phyloP scores from a whole-genome alignment of 2,797 vertebrate genomes.

The Labeo calbasu region DNA sequence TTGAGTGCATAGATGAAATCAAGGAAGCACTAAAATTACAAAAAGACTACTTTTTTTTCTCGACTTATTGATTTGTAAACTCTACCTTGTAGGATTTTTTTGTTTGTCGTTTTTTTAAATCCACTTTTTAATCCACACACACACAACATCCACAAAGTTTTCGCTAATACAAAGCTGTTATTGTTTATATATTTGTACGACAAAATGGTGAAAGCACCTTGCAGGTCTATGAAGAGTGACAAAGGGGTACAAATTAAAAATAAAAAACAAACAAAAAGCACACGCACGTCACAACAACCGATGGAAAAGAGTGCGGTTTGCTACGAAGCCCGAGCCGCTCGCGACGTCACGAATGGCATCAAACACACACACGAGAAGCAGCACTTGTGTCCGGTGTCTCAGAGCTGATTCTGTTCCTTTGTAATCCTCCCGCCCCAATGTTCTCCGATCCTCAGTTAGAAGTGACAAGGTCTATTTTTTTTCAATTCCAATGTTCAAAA shows the following conservation, averaged over 20 bases:
- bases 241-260: slow-evolving; percentile 67
- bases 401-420: slow-evolving; percentile 74
- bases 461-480: slow-evolving; percentile 70
- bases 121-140: slow-evolving; percentile 71
- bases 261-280: slow-evolving; percentile 54
- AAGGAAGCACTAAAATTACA: slow-evolving; percentile 95
- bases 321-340: slow-evolving; percentile 72
- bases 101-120: slow-evolving; percentile 66
- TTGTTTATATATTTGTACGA: slow-evolving; percentile 68
- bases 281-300: slow-evolving; percentile 75
- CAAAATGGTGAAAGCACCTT: slow-evolving; percentile 79
- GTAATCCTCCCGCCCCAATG: slow-evolving; percentile 64
- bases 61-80: slow-evolving; percentile 83
- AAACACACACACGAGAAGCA: slow-evolving; percentile 74
- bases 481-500: slow-evolving; percentile 89
- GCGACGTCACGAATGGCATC: slow-evolving; percentile 55
- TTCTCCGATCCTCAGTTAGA: slow-evolving; percentile 74
- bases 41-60: slow-evolving; percentile 77
- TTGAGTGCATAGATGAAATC: slow-evolving; percentile 99
- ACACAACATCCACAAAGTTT: slow-evolving; percentile 70
- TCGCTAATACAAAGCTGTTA: slow-evolving; percentile 76
- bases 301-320: slow-evolving; percentile 75
- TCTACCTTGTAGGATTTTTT: slow-evolving; percentile 78
- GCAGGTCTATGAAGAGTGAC: slow-evolving; percentile 76
- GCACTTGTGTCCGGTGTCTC: slow-evolving; percentile 77